Evolutionary conservation across 2,113 vertebrate species (phyloP).

Genomic region (Toxotes chatareus): DNA sequence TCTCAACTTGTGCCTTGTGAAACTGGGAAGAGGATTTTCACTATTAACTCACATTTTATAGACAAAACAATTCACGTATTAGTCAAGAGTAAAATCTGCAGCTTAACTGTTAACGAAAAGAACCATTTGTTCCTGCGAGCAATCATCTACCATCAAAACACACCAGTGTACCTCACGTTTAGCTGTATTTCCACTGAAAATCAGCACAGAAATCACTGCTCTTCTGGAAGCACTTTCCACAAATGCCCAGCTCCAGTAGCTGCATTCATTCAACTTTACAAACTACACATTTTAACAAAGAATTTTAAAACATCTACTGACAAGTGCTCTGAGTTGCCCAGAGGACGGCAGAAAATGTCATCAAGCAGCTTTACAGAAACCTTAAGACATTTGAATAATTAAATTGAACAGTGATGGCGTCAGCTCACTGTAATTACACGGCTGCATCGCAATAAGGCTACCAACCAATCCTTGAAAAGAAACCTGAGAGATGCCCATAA

Average conservation of each 20-base stretch:
- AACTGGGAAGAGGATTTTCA: background rate
- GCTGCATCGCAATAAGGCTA: background rate
- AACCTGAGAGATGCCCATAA: background rate
- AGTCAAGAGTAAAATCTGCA: background rate
- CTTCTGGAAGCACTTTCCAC: background rate
- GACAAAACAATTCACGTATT: background rate
- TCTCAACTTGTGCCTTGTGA: background rate
- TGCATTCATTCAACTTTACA: background rate
- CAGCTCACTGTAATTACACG: conserved; percentile 22
- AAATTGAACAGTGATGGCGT: background rate
- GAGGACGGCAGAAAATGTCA: conserved; percentile 18
- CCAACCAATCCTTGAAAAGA: background rate
- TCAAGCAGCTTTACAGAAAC: conserved; percentile 21
- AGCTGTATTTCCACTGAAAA: background rate
- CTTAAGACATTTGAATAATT: conserved; percentile 51
- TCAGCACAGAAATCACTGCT: background rate
- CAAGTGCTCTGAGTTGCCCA: background rate
- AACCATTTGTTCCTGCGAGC: background rate
- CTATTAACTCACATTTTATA: background rate
- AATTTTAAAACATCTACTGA: background rate
- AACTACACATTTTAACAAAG: background rate
- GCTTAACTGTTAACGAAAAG: background rate
- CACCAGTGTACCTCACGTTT: background rate
- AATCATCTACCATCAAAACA: background rate
- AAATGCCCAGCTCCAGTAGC: background rate